phyloP scores from a whole-genome alignment of 2,113 vertebrate species.

The Melanerpes formicivorus region DNA sequence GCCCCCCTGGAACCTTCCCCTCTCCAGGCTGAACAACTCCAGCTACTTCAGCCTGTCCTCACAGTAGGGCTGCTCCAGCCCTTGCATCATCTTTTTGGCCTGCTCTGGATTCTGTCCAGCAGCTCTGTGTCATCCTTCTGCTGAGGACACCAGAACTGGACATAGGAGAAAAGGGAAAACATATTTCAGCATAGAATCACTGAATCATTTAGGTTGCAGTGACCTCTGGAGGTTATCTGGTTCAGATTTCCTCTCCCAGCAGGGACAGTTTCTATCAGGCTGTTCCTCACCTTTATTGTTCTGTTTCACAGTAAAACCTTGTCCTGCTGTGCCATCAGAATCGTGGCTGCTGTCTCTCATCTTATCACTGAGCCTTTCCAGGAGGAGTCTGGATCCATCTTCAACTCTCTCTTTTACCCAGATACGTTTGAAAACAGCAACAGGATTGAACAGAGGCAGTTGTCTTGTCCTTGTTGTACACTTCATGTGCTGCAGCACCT shows the following conservation, averaged over 20 bases:
- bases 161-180: neutral
- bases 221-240: constrained; percentile 37
- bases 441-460: neutral
- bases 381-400: neutral
- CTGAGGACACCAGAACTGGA: too few species aligned
- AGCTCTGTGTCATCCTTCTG: too few species aligned
- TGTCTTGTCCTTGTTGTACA: neutral
- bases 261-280: neutral
- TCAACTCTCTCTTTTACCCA: neutral
- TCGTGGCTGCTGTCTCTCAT: neutral
- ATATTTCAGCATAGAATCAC: neutral
- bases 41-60: too few species aligned
- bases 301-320: neutral
- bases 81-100: too few species aligned
- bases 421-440: neutral
- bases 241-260: neutral
- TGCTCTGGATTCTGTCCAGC: too few species aligned
- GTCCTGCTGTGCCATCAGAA: neutral
- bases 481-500: neutral
- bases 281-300: neutral
- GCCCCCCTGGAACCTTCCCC: too few species aligned
- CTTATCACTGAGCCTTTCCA: neutral
- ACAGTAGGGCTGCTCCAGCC: too few species aligned
- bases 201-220: constrained; percentile 31
- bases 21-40: too few species aligned